phyloP scores from a whole-genome alignment of 1,140 invertebrate species.

The Oryctes rhinoceros region DNA sequence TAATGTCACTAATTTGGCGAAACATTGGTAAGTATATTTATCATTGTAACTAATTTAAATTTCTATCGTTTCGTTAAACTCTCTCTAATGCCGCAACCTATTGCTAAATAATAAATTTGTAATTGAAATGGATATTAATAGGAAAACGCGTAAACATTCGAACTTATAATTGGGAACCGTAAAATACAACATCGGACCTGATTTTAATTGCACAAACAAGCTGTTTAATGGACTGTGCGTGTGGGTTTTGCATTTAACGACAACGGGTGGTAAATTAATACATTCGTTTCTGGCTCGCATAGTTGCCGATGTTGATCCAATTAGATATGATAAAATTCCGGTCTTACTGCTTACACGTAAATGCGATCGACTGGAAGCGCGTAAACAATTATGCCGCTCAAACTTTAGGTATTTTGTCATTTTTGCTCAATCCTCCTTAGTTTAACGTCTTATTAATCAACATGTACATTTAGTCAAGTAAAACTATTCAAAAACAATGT shows the following conservation, averaged over 20 bases:
- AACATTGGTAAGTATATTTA: background rate
- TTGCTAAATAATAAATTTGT: slow-evolving; percentile 30
- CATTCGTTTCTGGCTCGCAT: background rate
- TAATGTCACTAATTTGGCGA: background rate
- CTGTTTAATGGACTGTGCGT: slow-evolving; percentile 10
- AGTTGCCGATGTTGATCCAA: slow-evolving; percentile 22
- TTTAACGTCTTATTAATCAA: no score
- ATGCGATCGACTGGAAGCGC: no score
- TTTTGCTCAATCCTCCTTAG: no score
- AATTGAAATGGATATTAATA: slow-evolving; percentile 35
- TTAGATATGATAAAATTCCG: slow-evolving; percentile 21
- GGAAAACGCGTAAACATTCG: slow-evolving; percentile 6
- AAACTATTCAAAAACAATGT: no score
- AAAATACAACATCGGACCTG: slow-evolving; percentile 15
- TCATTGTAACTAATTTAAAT: slow-evolving; percentile 1
- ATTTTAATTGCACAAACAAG: slow-evolving; percentile 35
- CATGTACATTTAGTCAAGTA: no score
- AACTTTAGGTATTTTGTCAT: no score
- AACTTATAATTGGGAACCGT: slow-evolving; percentile 31
- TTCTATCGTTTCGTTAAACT: background rate
- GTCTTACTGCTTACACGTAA: background rate
- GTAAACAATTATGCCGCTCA: no score
- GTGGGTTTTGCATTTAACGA: slow-evolving; percentile 19
- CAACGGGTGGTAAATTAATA: slow-evolving; percentile 15
- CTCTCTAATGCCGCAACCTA: background rate